Percentiles rank a stretch among this genome's conserved stretches.
Evolutionary conservation across 1,140 invertebrate species (phyloP).

Genomic region (Bilobella aurantiaca): DNA sequence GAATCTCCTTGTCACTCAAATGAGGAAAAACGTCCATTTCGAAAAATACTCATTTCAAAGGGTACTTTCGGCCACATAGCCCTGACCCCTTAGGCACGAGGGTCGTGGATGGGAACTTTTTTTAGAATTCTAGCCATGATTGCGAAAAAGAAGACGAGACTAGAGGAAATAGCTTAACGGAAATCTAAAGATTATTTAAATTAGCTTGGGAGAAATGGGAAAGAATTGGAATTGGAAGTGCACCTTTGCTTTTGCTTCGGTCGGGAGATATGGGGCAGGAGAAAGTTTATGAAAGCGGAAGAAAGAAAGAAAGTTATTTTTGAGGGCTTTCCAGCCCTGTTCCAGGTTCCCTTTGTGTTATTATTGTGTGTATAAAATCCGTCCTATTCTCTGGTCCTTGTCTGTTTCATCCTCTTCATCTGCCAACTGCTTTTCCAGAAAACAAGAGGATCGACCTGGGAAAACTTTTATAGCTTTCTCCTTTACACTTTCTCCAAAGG

Average conservation of each 20-base stretch:
- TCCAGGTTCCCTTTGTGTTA: neutral
- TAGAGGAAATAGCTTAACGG: no score
- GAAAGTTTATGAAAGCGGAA: neutral
- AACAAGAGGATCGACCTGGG: neutral
- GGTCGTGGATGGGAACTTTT: no score
- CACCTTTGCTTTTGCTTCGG: no score
- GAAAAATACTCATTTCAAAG: neutral
- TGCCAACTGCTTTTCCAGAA: neutral
- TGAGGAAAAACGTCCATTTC: no score
- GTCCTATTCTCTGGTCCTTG: neutral
- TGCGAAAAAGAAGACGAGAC: no score
- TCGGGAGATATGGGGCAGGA: no score
- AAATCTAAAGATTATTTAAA: neutral
- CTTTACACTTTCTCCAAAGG: constrained; percentile 6
- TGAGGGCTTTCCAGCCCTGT: neutral
- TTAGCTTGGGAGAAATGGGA: constrained; percentile 1
- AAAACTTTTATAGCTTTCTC: constrained; percentile 7
- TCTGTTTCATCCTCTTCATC: no score
- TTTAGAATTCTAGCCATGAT: no score
- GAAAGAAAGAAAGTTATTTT: neutral
- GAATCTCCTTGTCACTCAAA: no score
- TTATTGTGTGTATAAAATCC: constrained; percentile 2
- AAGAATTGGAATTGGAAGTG: neutral
- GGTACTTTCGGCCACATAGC: neutral
- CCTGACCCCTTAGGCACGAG: neutral